Conservation (phyloP, 2,797 vertebrate genomes). For the Sebastes taczanowskii region DNA sequence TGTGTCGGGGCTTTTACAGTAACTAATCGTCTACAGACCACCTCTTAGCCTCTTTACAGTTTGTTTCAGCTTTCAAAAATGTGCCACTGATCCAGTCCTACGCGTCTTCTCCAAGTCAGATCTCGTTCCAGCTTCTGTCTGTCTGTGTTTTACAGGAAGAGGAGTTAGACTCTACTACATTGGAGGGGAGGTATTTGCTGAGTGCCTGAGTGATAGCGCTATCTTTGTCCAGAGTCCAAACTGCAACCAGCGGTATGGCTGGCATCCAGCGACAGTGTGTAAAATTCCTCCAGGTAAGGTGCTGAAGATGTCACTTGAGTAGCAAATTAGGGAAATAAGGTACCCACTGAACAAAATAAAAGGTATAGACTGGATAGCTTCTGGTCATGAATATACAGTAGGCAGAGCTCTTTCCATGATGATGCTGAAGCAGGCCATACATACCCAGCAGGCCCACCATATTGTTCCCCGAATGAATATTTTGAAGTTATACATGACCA, state of each 20-base stretch:
- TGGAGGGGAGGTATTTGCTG: slow-evolving; percentile 98
- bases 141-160: slow-evolving; percentile 84
- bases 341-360: too few relatives aligned
- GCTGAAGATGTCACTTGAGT: neutral
- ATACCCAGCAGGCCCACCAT: too few relatives aligned
- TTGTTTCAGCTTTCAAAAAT: neutral
- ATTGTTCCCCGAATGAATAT: neutral
- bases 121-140: slow-evolving; percentile 3
- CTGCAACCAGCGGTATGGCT: slow-evolving; percentile 99
- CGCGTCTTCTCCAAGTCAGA: neutral
- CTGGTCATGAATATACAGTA: neutral
- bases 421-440: neutral
- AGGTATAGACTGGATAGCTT: neutral
- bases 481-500: neutral
- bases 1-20: too few relatives aligned
- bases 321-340: neutral
- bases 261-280: slow-evolving; percentile 99
- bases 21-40: neutral
- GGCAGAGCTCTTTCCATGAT: neutral
- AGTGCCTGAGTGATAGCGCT: slow-evolving; percentile 98
- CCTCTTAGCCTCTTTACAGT: neutral
- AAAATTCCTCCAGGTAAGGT: slow-evolving; percentile 96
- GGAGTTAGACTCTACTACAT: slow-evolving; percentile 99
- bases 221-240: slow-evolving; percentile 99
- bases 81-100: neutral